Conservation (phyloP, 2,113 vertebrate genomes). For the Rhinolophus sinicus region DNA sequence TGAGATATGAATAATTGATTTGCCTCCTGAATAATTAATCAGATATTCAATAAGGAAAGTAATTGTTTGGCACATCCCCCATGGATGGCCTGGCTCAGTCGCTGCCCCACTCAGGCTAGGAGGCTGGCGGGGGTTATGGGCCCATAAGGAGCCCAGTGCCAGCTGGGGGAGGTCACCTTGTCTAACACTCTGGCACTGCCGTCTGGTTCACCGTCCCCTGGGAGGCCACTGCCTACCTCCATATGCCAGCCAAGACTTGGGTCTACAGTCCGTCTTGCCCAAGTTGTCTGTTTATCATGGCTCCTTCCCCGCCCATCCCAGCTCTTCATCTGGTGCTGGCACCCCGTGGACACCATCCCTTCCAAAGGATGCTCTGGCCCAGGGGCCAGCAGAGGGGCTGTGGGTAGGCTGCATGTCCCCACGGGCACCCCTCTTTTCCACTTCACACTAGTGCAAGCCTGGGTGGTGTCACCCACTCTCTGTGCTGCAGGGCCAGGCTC, state of each 20-base stretch:
- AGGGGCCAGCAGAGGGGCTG: not conserved
- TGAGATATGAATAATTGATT: slow-evolving; percentile 92
- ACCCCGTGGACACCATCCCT: fast-evolving
- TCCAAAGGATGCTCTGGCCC: not conserved
- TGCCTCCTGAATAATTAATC: slow-evolving; percentile 90
- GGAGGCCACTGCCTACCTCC: not conserved
- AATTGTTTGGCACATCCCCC: slow-evolving; percentile 89
- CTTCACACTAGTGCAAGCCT: fast-evolving
- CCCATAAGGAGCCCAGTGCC: slow-evolving; percentile 67
- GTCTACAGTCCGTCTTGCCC: not conserved
- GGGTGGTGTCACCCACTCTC: not conserved
- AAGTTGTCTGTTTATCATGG: not conserved
- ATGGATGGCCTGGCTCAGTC: slow-evolving; percentile 86
- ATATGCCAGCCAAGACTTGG: not conserved
- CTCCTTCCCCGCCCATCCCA: not conserved
- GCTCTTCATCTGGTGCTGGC: not conserved
- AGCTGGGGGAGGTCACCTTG: slow-evolving; percentile 85
- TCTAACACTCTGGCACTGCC: slow-evolving; percentile 61
- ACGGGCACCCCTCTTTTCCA: fast-evolving
- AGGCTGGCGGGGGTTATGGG: slow-evolving; percentile 75
- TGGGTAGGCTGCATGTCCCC: not conserved
- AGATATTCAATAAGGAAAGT: slow-evolving; percentile 92
- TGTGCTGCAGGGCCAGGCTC: not conserved
- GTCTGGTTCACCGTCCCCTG: not conserved
- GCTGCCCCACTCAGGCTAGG: slow-evolving; percentile 72